phyloP scores from a whole-genome alignment of 2,113 vertebrate genomes.

The Chloropsis cyanopogon region DNA sequence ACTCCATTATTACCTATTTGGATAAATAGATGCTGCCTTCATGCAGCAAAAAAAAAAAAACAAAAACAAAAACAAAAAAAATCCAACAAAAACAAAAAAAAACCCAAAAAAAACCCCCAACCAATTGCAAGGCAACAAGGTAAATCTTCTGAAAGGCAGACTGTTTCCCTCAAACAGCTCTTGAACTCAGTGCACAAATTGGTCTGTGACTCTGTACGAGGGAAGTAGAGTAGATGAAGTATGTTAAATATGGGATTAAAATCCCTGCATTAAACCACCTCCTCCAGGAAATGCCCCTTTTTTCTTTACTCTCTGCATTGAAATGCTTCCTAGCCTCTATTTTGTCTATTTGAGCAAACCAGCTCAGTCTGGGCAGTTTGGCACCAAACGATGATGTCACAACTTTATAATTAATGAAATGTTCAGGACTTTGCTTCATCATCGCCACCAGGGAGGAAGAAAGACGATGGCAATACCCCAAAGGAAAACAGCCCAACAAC shows the following conservation, averaged over 20 bases:
- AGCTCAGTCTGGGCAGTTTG: not conserved
- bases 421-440: not conserved
- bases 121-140: not conserved
- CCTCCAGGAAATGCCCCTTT: not conserved
- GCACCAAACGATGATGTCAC: not conserved
- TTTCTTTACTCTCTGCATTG: not conserved
- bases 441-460: not conserved
- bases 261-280: not conserved
- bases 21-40: not conserved
- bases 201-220: not conserved
- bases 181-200: not conserved
- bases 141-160: not conserved
- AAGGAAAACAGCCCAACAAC: not conserved
- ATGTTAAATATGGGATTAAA: not conserved
- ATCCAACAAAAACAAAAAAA: not conserved
- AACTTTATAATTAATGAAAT: not conserved
- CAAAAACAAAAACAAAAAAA: too few species aligned
- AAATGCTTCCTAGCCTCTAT: not conserved
- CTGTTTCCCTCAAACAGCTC: not conserved
- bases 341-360: not conserved
- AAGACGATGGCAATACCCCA: fast-evolving
- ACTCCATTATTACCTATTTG: not conserved
- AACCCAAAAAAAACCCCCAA: not conserved
- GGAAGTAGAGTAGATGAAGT: not conserved
- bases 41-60: not conserved